Base-by-base conservation (phyloP, 2,113 vertebrate species). In the Gallinago media region DNA sequence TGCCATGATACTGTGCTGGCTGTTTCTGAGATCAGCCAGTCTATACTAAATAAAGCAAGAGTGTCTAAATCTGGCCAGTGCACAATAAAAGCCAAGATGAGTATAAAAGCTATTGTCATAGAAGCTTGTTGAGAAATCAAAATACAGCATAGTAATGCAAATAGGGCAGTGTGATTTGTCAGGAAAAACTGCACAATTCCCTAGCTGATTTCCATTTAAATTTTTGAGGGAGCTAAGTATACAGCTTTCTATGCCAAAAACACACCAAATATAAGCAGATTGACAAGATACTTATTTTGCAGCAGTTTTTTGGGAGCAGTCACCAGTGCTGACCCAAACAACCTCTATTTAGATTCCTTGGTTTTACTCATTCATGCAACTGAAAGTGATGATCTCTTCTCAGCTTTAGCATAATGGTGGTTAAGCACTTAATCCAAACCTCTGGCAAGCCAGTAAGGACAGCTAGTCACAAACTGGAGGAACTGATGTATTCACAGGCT, bases 371-470 rank as follows among this genome's bases (percentile, higher is more conserved):
- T 61, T 62, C 73, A 78, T 90, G 94, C 74, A 74, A 95, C 83
- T 94, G 94, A 90, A 93, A 91, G 75, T 63, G 96, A 95, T 93
- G 89, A 97, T 73, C 15, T 68, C 66, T 89, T 93, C 70, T 85
- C 74, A 80, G 71, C 47, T 61, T 84, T 88, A 72, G 78, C 42
- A 52, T 62, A 58, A 91, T 29, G 54, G 7, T 90, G 83, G 89
- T 92, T 96, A 94, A 92, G 42, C 12, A 85, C 34, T 85, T 91
- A 86, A 96, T 96, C 91, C 15, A 4, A 49, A 93, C 47, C 65
- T 58, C 94, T 96, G 93, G 81, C 87, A 95, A 97, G 52, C 23
- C 54, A 82, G 81, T 84, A 85, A 91, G 52, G 65, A 88, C 27
- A 76, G 81, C 74, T 91, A 87, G 93, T 88, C 72, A 68, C 38